Conservation (phyloP, 2,797 vertebrate genomes). For the Vespertilio murinus region DNA sequence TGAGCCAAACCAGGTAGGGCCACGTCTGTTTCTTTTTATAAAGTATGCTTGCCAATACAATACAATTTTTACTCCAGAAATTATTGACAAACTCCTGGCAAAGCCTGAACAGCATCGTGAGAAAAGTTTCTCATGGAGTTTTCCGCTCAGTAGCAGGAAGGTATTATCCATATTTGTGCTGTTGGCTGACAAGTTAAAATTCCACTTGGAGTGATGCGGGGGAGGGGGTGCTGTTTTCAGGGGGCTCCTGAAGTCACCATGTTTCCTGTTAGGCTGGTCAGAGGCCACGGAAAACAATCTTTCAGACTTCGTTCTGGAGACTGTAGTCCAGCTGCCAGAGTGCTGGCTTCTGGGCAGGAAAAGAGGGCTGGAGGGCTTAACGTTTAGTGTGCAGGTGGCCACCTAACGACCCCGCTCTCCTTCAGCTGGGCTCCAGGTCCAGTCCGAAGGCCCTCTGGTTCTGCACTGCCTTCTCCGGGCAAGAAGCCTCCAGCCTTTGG, state of each 20-base stretch:
- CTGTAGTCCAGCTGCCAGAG: neutral
- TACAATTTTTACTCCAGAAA: conserved; percentile 25
- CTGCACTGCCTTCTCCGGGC: neutral
- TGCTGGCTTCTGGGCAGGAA: neutral
- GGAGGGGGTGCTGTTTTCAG: neutral
- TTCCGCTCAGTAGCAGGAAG: neutral
- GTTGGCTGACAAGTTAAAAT: conserved; percentile 22
- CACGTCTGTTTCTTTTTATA: neutral
- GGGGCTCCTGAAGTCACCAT: neutral
- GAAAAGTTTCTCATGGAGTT: neutral
- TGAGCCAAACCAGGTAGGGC: too few species aligned
- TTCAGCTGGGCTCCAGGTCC: neutral
- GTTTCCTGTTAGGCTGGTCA: too few species aligned
- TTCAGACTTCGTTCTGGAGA: neutral
- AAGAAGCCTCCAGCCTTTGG: neutral
- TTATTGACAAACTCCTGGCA: conserved; percentile 31
- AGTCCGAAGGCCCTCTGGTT: neutral
- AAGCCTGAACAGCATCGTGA: neutral
- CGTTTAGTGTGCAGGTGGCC: neutral
- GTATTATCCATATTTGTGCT: neutral
- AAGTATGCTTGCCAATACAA: neutral
- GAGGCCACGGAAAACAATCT: too few species aligned
- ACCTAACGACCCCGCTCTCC: neutral
- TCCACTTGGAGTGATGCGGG: neutral
- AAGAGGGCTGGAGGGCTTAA: neutral